Evolutionary conservation across 2,888 invertebrate genomes (phyloP).

Genomic region (Elmis aenea): DNA sequence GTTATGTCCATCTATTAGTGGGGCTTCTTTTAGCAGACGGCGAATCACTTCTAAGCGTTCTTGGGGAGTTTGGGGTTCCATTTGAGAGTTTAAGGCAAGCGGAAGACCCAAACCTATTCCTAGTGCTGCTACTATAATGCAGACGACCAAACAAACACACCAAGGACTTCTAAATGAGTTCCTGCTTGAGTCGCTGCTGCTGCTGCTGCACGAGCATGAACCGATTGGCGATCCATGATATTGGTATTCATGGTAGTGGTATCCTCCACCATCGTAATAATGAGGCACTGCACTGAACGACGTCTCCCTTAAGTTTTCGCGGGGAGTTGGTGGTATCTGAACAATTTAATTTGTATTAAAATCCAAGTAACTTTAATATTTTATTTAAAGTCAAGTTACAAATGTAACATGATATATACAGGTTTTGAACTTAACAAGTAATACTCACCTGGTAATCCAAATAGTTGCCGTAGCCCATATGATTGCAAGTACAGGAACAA

Average conservation of each 20-base stretch:
- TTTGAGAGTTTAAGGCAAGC: conserved; percentile 44
- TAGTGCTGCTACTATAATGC: conserved; percentile 55
- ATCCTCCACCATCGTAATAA: conserved; percentile 34
- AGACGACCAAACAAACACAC: conserved; percentile 54
- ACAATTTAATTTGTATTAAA: too few species aligned
- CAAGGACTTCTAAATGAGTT: conserved; percentile 50
- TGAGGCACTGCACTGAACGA: conserved; percentile 38
- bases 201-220: conserved; percentile 45
- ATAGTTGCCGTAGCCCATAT: conserved; percentile 90
- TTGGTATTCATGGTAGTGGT: conserved; percentile 29
- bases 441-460: conserved; percentile 78
- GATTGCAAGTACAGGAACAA: conserved; percentile 87
- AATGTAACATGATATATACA: too few species aligned
- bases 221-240: conserved; percentile 35
- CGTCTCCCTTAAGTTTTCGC: conserved; percentile 38
- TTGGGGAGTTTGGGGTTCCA: conserved; percentile 40
- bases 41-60: conserved; percentile 55
- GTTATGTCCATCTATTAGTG: conserved; percentile 77
- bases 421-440: too few species aligned
- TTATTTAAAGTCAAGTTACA: too few species aligned
- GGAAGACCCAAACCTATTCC: conserved; percentile 57
- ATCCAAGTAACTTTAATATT: too few species aligned
- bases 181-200: conserved; percentile 52
- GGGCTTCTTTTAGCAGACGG: conserved; percentile 62
- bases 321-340: conserved; percentile 41